A percentile compares a stretch with the other conserved stretches of the same genome.
Evolutionary conservation across 2,113 vertebrate genomes (phyloP).

Genomic region (Silurus asotus): DNA sequence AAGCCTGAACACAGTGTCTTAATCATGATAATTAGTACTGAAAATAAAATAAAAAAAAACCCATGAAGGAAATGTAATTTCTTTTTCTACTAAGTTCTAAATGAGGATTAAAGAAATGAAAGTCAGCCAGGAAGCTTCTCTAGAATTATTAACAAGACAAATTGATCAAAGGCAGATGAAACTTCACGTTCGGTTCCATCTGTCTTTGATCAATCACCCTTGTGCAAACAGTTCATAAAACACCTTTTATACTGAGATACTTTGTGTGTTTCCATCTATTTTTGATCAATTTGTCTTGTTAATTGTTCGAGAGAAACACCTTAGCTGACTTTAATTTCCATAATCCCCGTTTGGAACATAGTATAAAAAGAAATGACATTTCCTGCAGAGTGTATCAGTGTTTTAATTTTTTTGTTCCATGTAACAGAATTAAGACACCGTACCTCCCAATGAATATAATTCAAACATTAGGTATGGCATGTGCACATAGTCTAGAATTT

Average conservation of each 20-base stretch:
- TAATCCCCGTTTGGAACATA: conserved; percentile 66
- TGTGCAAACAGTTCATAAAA: conserved; percentile 29
- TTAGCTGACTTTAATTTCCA: conserved; percentile 59
- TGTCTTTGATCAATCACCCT: conserved; percentile 2
- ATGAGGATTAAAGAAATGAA: conserved; percentile 67
- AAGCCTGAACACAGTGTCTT: conserved; percentile 57
- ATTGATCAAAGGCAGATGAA: conserved; percentile 57
- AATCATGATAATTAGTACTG: conserved; percentile 61
- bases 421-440: conserved; percentile 31
- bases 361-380: conserved; percentile 56
- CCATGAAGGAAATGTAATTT: conserved; percentile 53
- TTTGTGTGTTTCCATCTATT: conserved; percentile 31
- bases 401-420: conserved; percentile 58
- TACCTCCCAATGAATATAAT: background rate
- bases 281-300: conserved; percentile 66
- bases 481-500: conserved; percentile 20
- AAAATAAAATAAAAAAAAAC: conserved; percentile 56
- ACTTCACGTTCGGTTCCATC: conserved; percentile 22
- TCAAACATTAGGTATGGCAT: background rate
- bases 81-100: conserved; percentile 63
- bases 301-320: conserved; percentile 62
- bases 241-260: background rate
- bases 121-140: conserved; percentile 57
- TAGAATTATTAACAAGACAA: conserved; percentile 70
- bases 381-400: conserved; percentile 48